Evolutionary conservation across 2,113 vertebrate species (phyloP), one percentile per base, ranked within the genome.

Genomic region (Pterophyllum scalare): DNA sequence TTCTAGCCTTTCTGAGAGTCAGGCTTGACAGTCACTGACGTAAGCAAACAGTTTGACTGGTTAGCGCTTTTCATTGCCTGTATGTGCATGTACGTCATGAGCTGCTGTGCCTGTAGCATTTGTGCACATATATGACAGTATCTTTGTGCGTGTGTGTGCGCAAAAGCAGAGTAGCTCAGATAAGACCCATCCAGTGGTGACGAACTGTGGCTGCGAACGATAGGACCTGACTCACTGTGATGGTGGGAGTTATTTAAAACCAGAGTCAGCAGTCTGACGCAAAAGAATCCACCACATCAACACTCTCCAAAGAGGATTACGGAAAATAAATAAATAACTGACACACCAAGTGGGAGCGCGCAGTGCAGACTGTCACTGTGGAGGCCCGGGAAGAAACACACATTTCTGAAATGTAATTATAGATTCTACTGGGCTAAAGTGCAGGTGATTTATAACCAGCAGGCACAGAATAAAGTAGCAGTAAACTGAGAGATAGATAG

Each of bases 211-310:
- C 90, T 86, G 87, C 75, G 83, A 92, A 91, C 58, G 90, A 83
- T 56, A 79, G 89, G 89, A 91, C 91, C 90, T 93, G 91, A 95
- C 92, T 95, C 93, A 94, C 91, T 35, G 84, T 19, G 79, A 90
- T 88, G 92, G 93, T 90, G 89, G 81, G 91, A 90, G 92, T 93
- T 95, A 96, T 96, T 95, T 94, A 92, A 94, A 95, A 92, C 89
- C 84, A 56, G 76, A 93, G 85, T 92, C 86, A 88, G 89, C 87
- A 85, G 86, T 82, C 80, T 94, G 94, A 94, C 92, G 93, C 91
- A 94, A 91, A 92, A 86, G 81, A 90, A 91, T 88, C 81, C 77
- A 59, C 91, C 15, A 81, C 85, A 85, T 89, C 89, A 72, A 90
- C 84, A 54, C 85, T 87, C 86, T 87, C 83, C 81, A 90, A 91